These are phyloP conservation scores for Bombus difficillimus DNA, from an alignment of 1,140 invertebrate species.

Conservation along the genomic window DNA sequence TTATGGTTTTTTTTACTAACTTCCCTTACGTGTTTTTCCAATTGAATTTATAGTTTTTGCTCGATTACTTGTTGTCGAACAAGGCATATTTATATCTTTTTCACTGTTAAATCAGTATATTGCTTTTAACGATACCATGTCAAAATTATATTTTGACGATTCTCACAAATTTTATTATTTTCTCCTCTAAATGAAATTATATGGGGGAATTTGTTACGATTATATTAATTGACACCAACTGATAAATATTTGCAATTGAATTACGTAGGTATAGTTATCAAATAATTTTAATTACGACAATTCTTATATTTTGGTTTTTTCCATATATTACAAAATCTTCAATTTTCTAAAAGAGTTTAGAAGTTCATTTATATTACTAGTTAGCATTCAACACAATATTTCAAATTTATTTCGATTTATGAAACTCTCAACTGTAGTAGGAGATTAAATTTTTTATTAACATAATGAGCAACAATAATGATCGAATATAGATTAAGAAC, in stretches of 20 bases:
- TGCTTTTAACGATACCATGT: too few species aligned
- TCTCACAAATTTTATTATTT: too few species aligned
- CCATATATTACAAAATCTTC: background rate
- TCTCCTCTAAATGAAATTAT: too few species aligned
- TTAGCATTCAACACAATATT: background rate
- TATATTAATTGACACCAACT: too few species aligned
- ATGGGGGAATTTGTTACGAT: too few species aligned
- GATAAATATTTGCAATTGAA: too few species aligned
- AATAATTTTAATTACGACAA: too few species aligned
- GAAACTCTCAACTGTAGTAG: background rate
- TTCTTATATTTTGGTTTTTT: background rate
- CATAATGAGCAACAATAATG: background rate
- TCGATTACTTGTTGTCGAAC: background rate
- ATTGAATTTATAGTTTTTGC: background rate
- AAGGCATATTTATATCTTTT: background rate
- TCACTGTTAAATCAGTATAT: too few species aligned
- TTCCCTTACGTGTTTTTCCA: background rate
- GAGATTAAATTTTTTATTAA: background rate
- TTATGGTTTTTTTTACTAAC: background rate
- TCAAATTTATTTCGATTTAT: background rate
- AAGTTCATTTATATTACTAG: background rate
- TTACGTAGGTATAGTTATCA: too few species aligned
- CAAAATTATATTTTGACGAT: too few species aligned
- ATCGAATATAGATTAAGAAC: background rate
- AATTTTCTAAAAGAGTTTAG: background rate